Evolutionary conservation across 2,797 vertebrate species (phyloP).

Genomic region (Phrynocephalus guinanensis): DNA sequence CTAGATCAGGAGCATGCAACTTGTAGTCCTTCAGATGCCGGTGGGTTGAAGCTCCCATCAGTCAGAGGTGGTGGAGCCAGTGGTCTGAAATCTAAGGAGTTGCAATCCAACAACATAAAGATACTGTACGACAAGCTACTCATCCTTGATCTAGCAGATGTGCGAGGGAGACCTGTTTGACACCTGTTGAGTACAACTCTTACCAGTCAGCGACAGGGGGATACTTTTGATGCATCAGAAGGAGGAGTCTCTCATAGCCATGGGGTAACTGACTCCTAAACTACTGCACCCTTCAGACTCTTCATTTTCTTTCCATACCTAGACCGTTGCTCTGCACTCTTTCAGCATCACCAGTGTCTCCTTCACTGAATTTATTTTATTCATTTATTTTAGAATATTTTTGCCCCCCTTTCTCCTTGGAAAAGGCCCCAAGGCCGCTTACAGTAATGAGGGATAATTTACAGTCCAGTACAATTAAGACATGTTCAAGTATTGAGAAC

Average conservation of each 20-base stretch:
- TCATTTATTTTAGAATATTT: no score
- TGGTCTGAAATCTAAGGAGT: no score
- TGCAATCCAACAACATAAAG: neutral
- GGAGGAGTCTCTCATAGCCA: neutral
- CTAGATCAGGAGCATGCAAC: neutral
- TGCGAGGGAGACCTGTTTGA: neutral
- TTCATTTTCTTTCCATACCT: neutral
- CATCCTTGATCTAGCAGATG: neutral
- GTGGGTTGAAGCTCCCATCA: no score
- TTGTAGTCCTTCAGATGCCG: no score
- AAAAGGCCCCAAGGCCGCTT: no score
- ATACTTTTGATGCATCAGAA: neutral
- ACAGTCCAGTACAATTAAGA: no score
- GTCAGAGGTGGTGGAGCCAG: no score
- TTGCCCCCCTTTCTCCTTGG: no score
- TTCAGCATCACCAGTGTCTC: neutral
- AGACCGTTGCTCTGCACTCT: neutral
- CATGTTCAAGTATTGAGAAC: no score
- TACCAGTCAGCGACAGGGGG: neutral
- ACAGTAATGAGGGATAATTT: no score
- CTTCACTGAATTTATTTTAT: no score
- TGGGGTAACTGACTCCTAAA: neutral
- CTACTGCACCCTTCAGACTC: neutral
- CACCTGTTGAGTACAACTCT: neutral
- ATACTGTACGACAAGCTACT: no score